Evolutionary conservation across 2,797 vertebrate species (phyloP).

Genomic region (Artibeus lituratus): DNA sequence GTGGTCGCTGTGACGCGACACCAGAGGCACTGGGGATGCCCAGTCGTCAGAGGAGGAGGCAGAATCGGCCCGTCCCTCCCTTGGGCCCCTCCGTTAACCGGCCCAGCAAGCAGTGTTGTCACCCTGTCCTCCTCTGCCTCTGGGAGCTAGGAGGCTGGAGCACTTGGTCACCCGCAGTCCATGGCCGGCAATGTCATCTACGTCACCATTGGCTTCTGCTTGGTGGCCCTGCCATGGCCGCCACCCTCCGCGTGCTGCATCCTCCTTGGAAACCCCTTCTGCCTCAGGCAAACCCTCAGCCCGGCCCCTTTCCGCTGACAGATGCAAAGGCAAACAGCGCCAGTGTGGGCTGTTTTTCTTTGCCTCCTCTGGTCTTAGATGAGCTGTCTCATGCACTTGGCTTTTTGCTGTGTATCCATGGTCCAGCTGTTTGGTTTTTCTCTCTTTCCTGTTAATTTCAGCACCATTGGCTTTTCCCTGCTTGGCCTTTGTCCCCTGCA

Average conservation of each 20-base stretch:
- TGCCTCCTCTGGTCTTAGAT: constrained; percentile 64
- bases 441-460: constrained; percentile 46
- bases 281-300: constrained; percentile 68
- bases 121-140: neutral
- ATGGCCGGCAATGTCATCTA: neutral
- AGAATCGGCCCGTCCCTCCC: neutral
- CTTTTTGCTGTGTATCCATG: constrained; percentile 48
- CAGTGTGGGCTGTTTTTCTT: constrained; percentile 48
- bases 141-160: neutral
- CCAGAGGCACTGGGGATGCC: neutral
- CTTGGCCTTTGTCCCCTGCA: neutral
- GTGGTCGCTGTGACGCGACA: neutral
- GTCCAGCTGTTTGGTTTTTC: neutral
- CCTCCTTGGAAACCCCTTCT: constrained; percentile 50
- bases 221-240: constrained; percentile 40
- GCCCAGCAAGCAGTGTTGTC: too few relatives aligned
- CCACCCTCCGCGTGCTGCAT: neutral
- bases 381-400: constrained; percentile 10
- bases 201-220: constrained; percentile 52
- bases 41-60: neutral
- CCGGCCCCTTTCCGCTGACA: constrained; percentile 51
- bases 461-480: neutral
- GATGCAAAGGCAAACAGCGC: constrained; percentile 67
- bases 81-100: neutral
- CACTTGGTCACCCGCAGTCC: neutral